Conservation (phyloP, 2,113 vertebrate genomes). For the Carassius auratus region DNA sequence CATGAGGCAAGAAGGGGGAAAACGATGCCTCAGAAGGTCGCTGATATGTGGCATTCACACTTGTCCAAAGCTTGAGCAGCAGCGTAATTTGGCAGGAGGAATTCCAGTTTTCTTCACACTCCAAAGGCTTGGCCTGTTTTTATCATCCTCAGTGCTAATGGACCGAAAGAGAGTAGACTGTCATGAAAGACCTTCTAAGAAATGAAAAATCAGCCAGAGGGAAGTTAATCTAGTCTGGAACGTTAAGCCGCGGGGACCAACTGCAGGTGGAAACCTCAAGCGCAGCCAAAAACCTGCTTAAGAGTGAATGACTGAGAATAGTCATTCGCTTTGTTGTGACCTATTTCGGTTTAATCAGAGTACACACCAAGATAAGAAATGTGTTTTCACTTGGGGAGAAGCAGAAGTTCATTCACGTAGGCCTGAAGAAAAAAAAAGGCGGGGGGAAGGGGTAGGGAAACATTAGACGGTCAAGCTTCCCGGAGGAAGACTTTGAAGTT, state of each 20-base stretch:
- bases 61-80: slow-evolving; percentile 5
- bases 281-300: slow-evolving; percentile 34
- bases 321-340: neutral
- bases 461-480: slow-evolving; percentile 37
- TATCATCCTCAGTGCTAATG: slow-evolving; percentile 45
- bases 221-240: slow-evolving; percentile 65
- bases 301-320: slow-evolving; percentile 30
- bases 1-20: slow-evolving; percentile 3
- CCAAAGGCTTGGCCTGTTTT: slow-evolving; percentile 35
- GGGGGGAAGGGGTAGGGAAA: slow-evolving; percentile 49
- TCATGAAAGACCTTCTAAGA: slow-evolving; percentile 52
- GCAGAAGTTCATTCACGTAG: slow-evolving; percentile 41
- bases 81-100: slow-evolving; percentile 24
- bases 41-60: slow-evolving; percentile 30
- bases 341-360: slow-evolving; percentile 18
- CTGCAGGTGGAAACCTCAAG: slow-evolving; percentile 43
- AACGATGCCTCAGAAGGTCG: neutral
- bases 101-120: slow-evolving; percentile 38
- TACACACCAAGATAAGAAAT: slow-evolving; percentile 23
- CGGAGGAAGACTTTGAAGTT: slow-evolving; percentile 46
- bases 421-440: neutral
- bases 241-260: slow-evolving; percentile 44
- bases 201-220: slow-evolving; percentile 53
- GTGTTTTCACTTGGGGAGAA: slow-evolving; percentile 21
- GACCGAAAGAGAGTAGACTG: slow-evolving; percentile 43